Conservation (phyloP, 2,888 invertebrate genomes). For the Epinotia ramella region DNA sequence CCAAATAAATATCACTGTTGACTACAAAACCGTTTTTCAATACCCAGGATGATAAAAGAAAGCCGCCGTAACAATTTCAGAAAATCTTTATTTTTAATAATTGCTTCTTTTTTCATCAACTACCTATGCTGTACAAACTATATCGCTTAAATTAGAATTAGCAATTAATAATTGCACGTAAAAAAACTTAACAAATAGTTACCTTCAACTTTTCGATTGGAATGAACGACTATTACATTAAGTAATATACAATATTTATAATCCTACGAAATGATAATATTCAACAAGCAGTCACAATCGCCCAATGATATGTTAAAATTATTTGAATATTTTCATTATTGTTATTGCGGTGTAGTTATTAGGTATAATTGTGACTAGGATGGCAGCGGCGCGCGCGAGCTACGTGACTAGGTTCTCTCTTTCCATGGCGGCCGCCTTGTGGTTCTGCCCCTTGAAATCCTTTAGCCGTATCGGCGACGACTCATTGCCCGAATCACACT, state of each 20-base stretch:
- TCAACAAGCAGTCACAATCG: constrained; percentile 86
- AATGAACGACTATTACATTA: constrained; percentile 84
- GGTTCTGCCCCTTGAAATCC: constrained; percentile 81
- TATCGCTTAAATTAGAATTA: constrained; percentile 84
- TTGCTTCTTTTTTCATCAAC: constrained; percentile 82
- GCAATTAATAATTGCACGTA: constrained; percentile 86
- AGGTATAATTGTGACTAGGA: constrained; percentile 34
- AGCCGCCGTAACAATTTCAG: constrained; percentile 74
- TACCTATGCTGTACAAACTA: constrained; percentile 86
- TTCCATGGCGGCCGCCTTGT: constrained; percentile 70
- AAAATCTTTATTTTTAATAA: constrained; percentile 85
- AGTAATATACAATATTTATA: constrained; percentile 82
- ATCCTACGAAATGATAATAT: constrained; percentile 80
- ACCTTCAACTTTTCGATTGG: constrained; percentile 84
- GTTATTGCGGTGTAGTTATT: constrained; percentile 80
- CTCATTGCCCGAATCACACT: constrained; percentile 89
- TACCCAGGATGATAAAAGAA: constrained; percentile 46
- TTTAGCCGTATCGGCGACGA: constrained; percentile 86
- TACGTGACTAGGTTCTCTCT: constrained; percentile 76
- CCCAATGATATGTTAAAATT: constrained; percentile 86
- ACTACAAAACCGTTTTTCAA: constrained; percentile 60
- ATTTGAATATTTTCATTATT: constrained; percentile 66
- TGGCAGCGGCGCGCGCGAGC: constrained; percentile 51
- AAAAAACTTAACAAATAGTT: constrained; percentile 85
- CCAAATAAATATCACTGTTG: constrained; percentile 84